Percentiles rank a stretch among this genome's conserved stretches.
Conservation (phyloP, 1,140 invertebrate species). For the Macrocentrus cingulum region DNA sequence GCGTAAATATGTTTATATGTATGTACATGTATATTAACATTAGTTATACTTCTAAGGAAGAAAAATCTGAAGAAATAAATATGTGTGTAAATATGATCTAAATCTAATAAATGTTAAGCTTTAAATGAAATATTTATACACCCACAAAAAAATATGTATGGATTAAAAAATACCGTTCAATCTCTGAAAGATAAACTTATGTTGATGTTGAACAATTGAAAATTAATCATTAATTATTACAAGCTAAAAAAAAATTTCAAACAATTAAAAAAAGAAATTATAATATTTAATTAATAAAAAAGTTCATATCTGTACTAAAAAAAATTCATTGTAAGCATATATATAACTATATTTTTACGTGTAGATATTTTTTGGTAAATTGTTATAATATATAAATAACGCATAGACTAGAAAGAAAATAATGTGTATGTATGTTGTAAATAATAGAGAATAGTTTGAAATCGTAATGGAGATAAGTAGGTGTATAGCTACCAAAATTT, state of each 20-base stretch:
- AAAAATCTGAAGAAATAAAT: background rate
- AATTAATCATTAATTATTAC: no score
- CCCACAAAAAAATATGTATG: background rate
- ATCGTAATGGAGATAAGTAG: no score
- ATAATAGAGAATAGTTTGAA: slow-evolving; percentile 17
- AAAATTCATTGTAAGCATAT: background rate
- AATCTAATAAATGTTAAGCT: background rate
- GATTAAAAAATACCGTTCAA: no score
- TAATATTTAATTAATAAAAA: background rate
- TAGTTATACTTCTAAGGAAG: no score
- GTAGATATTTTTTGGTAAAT: slow-evolving; percentile 29
- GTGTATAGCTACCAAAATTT: no score
- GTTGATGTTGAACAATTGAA: no score
- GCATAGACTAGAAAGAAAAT: slow-evolving; percentile 10
- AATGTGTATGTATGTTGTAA: slow-evolving; percentile 5
- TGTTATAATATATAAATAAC: slow-evolving; percentile 22
- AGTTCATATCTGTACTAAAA: background rate
- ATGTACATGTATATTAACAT: no score
- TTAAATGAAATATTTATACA: slow-evolving; percentile 2
- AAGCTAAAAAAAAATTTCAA: no score
- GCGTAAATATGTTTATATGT: no score
- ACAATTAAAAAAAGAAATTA: background rate
- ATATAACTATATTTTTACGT: slow-evolving; percentile 28
- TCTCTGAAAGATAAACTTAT: no score
- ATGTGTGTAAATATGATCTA: slow-evolving; percentile 2